These are phyloP conservation scores for Cordilura impudica DNA, from an alignment of 2,888 invertebrate genomes.

Conservation along the genomic window DNA sequence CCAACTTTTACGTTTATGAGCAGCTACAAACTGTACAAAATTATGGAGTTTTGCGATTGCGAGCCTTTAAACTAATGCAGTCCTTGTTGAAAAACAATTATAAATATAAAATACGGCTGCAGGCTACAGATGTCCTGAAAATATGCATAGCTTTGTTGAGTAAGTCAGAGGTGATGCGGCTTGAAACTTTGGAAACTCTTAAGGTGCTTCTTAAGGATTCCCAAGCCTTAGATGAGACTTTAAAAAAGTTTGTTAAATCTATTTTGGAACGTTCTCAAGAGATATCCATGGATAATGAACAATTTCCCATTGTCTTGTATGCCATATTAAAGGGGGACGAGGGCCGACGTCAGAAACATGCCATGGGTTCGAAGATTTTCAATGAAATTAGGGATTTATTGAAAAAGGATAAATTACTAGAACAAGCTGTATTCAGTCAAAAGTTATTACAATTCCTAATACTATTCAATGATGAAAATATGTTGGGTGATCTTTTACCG, in stretches of 20 bases:
- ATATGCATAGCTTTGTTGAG: slow-evolving; percentile 80
- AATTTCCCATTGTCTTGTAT: slow-evolving; percentile 82
- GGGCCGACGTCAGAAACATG: slow-evolving; percentile 68
- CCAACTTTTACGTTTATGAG: slow-evolving; percentile 79
- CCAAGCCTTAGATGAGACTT: slow-evolving; percentile 50
- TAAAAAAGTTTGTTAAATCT: slow-evolving; percentile 76
- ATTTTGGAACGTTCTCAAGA: slow-evolving; percentile 79
- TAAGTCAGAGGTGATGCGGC: slow-evolving; percentile 80
- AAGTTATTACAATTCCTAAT: slow-evolving; percentile 68
- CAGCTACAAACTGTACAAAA: slow-evolving; percentile 67
- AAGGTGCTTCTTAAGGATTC: slow-evolving; percentile 57
- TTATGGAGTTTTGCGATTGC: slow-evolving; percentile 79
- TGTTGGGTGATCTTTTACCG: slow-evolving; percentile 68
- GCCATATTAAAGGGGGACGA: slow-evolving; percentile 78
- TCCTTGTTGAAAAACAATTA: slow-evolving; percentile 64
- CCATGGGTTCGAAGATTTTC: slow-evolving; percentile 68
- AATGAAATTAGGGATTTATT: slow-evolving; percentile 64
- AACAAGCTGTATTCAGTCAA: slow-evolving; percentile 63
- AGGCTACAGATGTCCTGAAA: slow-evolving; percentile 67
- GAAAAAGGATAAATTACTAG: slow-evolving; percentile 61
- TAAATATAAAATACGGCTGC: slow-evolving; percentile 62
- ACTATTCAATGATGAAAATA: slow-evolving; percentile 67
- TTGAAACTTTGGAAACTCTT: slow-evolving; percentile 80
- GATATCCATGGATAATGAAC: slow-evolving; percentile 83
- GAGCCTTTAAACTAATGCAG: slow-evolving; percentile 77